phyloP scores from a whole-genome alignment of 2,797 vertebrate genomes.

The Galaxias olidus region DNA sequence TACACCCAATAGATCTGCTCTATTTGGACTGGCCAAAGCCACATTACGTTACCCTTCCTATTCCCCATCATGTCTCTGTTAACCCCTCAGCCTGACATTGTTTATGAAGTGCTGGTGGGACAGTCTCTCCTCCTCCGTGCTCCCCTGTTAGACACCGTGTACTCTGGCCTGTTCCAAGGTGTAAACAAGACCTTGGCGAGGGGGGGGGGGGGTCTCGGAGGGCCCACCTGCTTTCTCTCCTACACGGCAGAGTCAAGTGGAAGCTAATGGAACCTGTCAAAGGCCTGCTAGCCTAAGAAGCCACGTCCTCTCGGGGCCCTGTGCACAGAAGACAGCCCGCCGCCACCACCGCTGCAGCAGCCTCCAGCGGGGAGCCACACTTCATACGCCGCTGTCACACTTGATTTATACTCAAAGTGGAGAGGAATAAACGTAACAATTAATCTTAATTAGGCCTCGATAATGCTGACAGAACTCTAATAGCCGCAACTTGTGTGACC shows the following conservation, averaged over 20 bases:
- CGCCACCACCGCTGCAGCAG: background rate
- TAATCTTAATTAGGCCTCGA: slow-evolving; percentile 66
- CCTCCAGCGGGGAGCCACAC: slow-evolving; percentile 40
- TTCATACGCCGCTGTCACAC: slow-evolving; percentile 62
- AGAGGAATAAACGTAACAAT: slow-evolving; percentile 62
- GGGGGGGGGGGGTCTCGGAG: slow-evolving; percentile 57
- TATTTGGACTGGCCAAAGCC: too few species aligned
- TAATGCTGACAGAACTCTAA: slow-evolving; percentile 59
- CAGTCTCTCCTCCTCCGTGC: slow-evolving; percentile 33
- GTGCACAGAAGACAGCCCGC: slow-evolving; percentile 13
- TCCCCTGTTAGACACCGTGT: slow-evolving; percentile 56
- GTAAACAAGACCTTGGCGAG: slow-evolving; percentile 65
- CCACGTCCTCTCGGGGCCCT: slow-evolving; percentile 55
- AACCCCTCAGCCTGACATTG: slow-evolving; percentile 4
- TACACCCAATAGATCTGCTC: too few species aligned
- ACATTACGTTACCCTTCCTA: too few species aligned
- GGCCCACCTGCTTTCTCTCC: slow-evolving; percentile 49
- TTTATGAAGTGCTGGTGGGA: slow-evolving; percentile 39
- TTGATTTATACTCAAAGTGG: slow-evolving; percentile 65
- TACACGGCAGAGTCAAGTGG: slow-evolving; percentile 65
- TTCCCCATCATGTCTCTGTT: too few species aligned
- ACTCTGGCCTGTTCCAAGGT: slow-evolving; percentile 61
- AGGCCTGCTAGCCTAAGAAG: slow-evolving; percentile 55
- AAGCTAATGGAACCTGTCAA: slow-evolving; percentile 67
- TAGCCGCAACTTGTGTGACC: slow-evolving; percentile 51